Evolutionary conservation across 1,140 invertebrate species (phyloP), one percentile per base, ranked within the genome.

Genomic region (Heliothis virescens): DNA sequence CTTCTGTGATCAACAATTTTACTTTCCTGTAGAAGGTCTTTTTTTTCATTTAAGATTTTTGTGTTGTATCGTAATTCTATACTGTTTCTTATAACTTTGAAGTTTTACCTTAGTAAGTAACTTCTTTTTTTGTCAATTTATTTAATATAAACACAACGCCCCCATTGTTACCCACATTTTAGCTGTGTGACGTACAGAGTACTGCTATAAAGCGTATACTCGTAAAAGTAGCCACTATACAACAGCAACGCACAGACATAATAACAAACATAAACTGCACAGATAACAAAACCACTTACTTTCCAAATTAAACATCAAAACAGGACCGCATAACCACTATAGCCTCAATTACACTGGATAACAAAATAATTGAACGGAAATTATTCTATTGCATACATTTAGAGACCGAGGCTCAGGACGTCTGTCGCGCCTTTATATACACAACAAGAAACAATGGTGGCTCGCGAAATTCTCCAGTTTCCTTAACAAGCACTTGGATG

Each of bases 401-500:
- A 52, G 13, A 65, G 50, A n/a, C 60, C 60, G 59, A 62, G 74
- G 55, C 74, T 50, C 47, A 26, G 74, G 67, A 71, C 67, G 60
- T 76, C 74, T 74, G 75, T 82, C 75, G 26, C 26, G 57, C 71
- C 59, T 78, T 78, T 82, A 86, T 86, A 76, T 88, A 84, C 85
- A 88, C 85, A 90, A 88, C 87, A 88, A 91, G 89, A 90, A 90
- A 87, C 88, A 89, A 89, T 86, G 82, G 82, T 86, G 84, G 87
- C 84, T 88, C 83, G 74, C 86, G 87, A 87, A 91, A 91, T 83
- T 89, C 87, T 81, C 83, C 81, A 87, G 86, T 87, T 92, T 91
- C 91, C 89, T 90, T 91, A 91, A 92, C 91, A 92, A 92, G 91
- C 89, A 88, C 65, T 91, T 92, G 91, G 90, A 91, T 86, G 83